Conservation (phyloP, 1,140 invertebrate species). For the Drosophila miranda region DNA sequence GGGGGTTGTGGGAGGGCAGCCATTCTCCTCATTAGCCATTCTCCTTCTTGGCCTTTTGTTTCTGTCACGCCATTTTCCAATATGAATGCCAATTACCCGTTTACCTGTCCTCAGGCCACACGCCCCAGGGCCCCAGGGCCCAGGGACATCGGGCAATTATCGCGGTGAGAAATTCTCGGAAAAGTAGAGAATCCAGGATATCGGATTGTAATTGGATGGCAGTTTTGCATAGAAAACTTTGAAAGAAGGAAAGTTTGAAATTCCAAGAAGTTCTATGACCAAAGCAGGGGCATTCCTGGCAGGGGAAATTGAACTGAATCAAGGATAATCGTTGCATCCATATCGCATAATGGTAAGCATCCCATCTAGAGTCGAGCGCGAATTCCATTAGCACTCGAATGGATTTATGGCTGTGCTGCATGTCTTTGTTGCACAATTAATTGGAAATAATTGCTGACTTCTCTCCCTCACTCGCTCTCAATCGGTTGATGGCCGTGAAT, state of each 20-base stretch:
- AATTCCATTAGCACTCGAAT: conserved; percentile 12
- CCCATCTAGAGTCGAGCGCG: not conserved
- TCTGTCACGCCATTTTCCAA: conserved; percentile 57
- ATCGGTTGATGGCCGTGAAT: conserved; percentile 24
- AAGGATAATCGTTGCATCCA: too few species aligned
- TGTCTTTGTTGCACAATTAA: conserved; percentile 27
- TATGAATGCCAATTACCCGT: conserved; percentile 54
- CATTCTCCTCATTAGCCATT: conserved; percentile 8
- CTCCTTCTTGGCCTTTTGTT: conserved; percentile 24
- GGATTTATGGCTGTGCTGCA: conserved; percentile 1
- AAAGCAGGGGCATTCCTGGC: not conserved
- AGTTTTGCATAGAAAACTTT: not conserved
- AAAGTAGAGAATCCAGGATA: conserved; percentile 7
- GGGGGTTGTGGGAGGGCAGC: not conserved
- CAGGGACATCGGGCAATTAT: conserved; percentile 51
- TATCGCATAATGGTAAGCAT: too few species aligned
- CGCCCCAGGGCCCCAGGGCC: conserved; percentile 1
- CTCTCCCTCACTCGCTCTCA: not conserved
- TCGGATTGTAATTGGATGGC: conserved; percentile 4
- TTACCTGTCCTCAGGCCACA: conserved; percentile 35
- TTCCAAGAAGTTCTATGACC: not conserved
- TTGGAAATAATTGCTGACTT: conserved; percentile 21
- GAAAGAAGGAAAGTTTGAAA: not conserved
- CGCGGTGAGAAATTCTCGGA: conserved; percentile 21
- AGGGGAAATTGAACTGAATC: not conserved